Percentiles rank a stretch among this genome's conserved stretches.
These are phyloP conservation scores for Columba livia DNA, from an alignment of 2,113 vertebrate genomes.

Conservation along the genomic window DNA sequence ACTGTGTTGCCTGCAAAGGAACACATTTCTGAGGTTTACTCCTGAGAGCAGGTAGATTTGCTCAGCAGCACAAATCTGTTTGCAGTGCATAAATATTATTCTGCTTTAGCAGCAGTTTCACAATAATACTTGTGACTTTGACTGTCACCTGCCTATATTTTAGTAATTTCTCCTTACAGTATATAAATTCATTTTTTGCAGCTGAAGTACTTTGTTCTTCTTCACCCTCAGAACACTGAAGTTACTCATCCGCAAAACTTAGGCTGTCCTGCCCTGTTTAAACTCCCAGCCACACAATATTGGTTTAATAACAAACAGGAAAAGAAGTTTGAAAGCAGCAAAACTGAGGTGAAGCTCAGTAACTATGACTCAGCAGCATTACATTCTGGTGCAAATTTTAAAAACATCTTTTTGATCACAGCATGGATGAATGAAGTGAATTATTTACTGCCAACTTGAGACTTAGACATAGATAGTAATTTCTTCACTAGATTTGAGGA, in stretches of 20 bases:
- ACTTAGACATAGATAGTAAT: neutral
- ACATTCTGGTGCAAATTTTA: neutral
- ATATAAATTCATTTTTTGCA: neutral
- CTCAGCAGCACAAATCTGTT: slow-evolving; percentile 62
- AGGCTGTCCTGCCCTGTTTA: neutral
- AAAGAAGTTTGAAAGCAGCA: slow-evolving; percentile 11
- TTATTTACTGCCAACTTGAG: neutral
- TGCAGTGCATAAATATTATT: slow-evolving; percentile 53
- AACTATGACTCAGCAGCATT: neutral
- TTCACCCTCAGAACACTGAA: neutral
- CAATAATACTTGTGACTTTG: slow-evolving; percentile 8
- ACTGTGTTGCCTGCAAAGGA: slow-evolving; percentile 46
- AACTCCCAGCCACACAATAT: neutral
- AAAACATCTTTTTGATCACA: neutral
- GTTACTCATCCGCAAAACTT: neutral
- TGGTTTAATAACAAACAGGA: slow-evolving; percentile 4
- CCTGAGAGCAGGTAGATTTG: slow-evolving; percentile 56
- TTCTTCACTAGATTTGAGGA: neutral
- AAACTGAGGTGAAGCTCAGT: neutral
- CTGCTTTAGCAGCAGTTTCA: slow-evolving; percentile 23
- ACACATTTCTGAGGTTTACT: slow-evolving; percentile 51
- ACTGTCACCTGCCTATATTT: slow-evolving; percentile 31
- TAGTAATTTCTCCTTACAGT: slow-evolving; percentile 16
- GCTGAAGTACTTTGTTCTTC: slow-evolving; percentile 15
- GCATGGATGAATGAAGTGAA: neutral